A percentile compares a stretch with the other conserved stretches of the same genome.
These are phyloP conservation scores for Anguilla japonica DNA, from an alignment of 2,113 vertebrate species.

Conservation along the genomic window DNA sequence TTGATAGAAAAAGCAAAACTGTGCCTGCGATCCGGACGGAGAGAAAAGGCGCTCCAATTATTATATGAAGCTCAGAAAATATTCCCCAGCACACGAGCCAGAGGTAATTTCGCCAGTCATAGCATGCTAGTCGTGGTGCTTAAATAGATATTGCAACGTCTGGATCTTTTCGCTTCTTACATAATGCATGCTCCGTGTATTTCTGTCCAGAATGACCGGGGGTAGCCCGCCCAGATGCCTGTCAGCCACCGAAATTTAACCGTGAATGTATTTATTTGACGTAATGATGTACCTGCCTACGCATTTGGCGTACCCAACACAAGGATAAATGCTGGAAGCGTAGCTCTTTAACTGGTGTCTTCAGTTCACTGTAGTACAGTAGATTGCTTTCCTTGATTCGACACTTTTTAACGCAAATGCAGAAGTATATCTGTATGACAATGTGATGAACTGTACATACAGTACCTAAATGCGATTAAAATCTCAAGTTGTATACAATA, in stretches of 20 bases:
- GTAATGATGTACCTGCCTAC: not conserved
- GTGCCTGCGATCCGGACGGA: conserved; percentile 72
- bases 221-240: not conserved
- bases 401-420: no score
- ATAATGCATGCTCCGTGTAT: conserved; percentile 21
- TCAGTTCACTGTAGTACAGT: not conserved
- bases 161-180: conserved; percentile 39
- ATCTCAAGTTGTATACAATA: not conserved
- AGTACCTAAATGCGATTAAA: not conserved
- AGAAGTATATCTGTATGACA: not conserved
- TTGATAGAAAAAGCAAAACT: conserved; percentile 75
- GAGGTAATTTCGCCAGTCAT: conserved; percentile 62
- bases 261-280: not conserved
- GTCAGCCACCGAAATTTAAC: not conserved
- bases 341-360: not conserved
- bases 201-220: not conserved
- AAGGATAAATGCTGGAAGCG: not conserved
- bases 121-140: conserved; percentile 9
- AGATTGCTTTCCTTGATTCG: not conserved
- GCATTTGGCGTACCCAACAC: not conserved
- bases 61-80: conserved; percentile 72
- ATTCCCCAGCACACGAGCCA: conserved; percentile 71
- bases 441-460: not conserved
- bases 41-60: conserved; percentile 70
- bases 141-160: conserved; percentile 54